Evolutionary conservation across 1,140 invertebrate species (phyloP), one percentile per base, ranked within the genome.

Genomic region (Bombus vancouverensis): DNA sequence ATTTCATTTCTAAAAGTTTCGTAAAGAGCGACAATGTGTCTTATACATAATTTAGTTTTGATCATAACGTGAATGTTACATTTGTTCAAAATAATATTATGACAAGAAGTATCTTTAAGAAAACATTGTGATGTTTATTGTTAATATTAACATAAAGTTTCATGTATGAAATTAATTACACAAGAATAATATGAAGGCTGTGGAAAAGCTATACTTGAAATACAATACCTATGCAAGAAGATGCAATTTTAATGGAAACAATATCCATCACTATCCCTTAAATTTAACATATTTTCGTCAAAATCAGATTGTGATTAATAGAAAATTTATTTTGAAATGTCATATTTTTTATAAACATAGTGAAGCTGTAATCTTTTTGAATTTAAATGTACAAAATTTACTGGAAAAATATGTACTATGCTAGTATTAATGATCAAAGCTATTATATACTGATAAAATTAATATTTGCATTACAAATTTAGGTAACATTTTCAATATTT

Each of bases 161-260:
- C 62, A 76, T 90, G 88, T 90, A 88, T 83, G 77, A 88, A 85
- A 83, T 78, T 88, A 86, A 78, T 34, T 90, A 89, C 87, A 70
- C 83, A 83, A 86, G 74, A 77, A 88, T 81, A 77, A 90, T 80
- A 90, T 71, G 81, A 90, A 90, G 89, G 89, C 89, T 90, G 89
- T 90, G 89, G 86, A 90, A 90, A 90, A 90, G 86, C 80, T 90
- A 90, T 89, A 90, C 88, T 90, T 80, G 79, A 90, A 90, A 90
- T 90, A 90, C 68, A 90, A 90, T 86, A 90, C 47, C 83, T 90
- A 86, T 72, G 65, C 66, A 90, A 83, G 42, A 88, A 82, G 47
- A 86, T 59, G n/a, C 34, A 53, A 81, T 70, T 90, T 88, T 88
- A 86, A 87, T 89, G 53, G 37, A 74, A 71, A 82, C 28, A 76